These are phyloP conservation scores for Panonychus citri DNA, from an alignment of 1,140 invertebrate genomes.

Conservation along the genomic window DNA sequence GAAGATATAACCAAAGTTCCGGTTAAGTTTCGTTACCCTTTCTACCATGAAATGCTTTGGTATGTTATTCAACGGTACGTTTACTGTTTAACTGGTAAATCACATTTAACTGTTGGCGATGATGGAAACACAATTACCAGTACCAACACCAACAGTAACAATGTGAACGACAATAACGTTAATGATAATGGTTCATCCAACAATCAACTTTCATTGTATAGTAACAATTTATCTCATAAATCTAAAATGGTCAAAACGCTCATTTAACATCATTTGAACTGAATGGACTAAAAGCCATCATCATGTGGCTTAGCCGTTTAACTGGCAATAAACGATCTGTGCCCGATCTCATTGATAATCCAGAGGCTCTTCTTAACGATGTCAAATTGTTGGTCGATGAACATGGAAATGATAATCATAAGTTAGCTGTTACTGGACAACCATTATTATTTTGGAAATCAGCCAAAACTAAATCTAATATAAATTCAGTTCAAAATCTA, in stretches of 20 bases:
- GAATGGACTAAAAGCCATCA: conserved; percentile 48
- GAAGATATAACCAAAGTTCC: conserved; percentile 87
- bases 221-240: neutral
- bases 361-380: conserved; percentile 64
- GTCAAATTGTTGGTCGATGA: conserved; percentile 55
- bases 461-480: neutral
- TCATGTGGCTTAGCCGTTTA: conserved; percentile 67
- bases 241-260: neutral
- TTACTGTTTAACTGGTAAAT: conserved; percentile 54
- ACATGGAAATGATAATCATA: conserved; percentile 60
- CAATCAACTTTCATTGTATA: neutral
- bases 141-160: neutral
- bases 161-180: neutral
- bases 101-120: conserved; percentile 32
- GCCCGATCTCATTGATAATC: conserved; percentile 67
- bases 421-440: conserved; percentile 52
- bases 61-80: conserved; percentile 87
- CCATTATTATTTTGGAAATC: conserved; percentile 33
- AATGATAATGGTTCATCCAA: neutral
- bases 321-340: conserved; percentile 72
- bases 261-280: conserved; percentile 15
- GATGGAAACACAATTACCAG: conserved; percentile 11
- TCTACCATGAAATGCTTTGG: conserved; percentile 93
- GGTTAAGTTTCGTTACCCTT: conserved; percentile 88
- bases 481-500: no score